A percentile compares a stretch with the other conserved stretches of the same genome.
Evolutionary conservation across 1,140 invertebrate species (phyloP).

Genomic region (Drosophila azteca): DNA sequence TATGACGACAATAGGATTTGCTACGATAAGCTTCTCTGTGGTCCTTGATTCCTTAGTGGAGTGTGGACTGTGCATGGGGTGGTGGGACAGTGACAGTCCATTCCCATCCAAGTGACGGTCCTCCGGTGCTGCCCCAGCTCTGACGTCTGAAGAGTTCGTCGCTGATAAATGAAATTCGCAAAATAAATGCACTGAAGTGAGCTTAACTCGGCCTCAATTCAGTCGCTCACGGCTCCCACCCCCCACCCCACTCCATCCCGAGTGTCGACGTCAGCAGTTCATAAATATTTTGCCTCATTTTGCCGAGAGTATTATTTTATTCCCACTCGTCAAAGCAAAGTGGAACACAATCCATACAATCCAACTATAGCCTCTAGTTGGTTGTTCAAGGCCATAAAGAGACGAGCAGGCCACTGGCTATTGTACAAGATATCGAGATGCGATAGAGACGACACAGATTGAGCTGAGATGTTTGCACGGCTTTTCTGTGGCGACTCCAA

Average conservation of each 20-base stretch:
- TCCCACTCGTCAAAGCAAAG: conserved; percentile 51
- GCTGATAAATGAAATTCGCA: conserved; percentile 79
- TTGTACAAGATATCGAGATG: too few species aligned
- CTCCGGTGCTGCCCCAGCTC: conserved; percentile 2
- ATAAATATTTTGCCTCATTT: conserved; percentile 69
- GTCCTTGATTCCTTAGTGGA: conserved; percentile 58
- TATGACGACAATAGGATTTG: conserved; percentile 81
- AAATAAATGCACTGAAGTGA: conserved; percentile 74
- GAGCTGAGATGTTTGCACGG: too few species aligned
- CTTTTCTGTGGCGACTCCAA: too few species aligned
- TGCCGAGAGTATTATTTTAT: conserved; percentile 52
- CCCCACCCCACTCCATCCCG: conserved; percentile 7
- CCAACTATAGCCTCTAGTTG: conserved; percentile 15
- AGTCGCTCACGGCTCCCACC: conserved; percentile 7
- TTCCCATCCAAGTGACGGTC: conserved; percentile 1
- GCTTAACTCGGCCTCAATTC: conserved; percentile 21
- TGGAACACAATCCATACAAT: conserved; percentile 47
- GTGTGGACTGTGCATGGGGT: too few species aligned
- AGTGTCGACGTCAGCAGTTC: conserved; percentile 61
- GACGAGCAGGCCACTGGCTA: too few species aligned
- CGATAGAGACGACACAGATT: too few species aligned
- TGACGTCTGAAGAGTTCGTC: conserved; percentile 47
- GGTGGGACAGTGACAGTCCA: too few species aligned
- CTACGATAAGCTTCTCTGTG: conserved; percentile 68
- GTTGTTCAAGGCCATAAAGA: conserved; percentile 6